Evolutionary conservation across 2,797 vertebrate species (phyloP), one percentile per base, ranked within the genome.

Genomic region (Australoheros facetus): DNA sequence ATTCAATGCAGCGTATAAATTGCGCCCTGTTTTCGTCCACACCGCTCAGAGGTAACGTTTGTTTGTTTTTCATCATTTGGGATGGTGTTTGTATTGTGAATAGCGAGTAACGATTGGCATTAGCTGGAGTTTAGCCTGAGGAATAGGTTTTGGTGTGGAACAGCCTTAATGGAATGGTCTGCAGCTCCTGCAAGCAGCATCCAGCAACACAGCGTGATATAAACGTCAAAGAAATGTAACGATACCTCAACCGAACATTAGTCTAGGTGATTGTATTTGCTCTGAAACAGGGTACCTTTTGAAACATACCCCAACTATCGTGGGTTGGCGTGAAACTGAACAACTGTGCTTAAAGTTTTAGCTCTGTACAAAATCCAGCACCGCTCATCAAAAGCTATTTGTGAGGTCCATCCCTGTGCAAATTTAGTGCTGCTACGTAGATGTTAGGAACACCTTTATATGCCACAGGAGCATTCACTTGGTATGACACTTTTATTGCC

Each of bases 121-220:
- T 85, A 87, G 85, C 82, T 84, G 2, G 73, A 90, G 87, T 92
- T 93, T 87, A 91, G 92, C 92, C 87, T 86, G 75, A 91, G 89
- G 93, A 93, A 93, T 91, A 84, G 94, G 91, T 91, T 94, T 95
- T 91, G 92, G 88, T 94, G 74, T 94, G 92, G 90, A 94, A 83
- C 92, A 94, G 92, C 93, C 92, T 94, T 92, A 90, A 92, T 94
- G 93, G 93, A 95, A 91, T 92, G 92, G 91, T 94, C 90, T 94
- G 93, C 94, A 95, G 94, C 92, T 94, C 88, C 90, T 92, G 93
- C 92, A 93, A 94, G 92, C 93, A 93, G 94, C 94, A 94, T 94
- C 93, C 94, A 93, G 93, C 93, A 94, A 94, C 93, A 93, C 92
- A 92, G 86, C 89, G 83, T 90, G 92, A 89, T 73, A 88, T 75